Evolutionary conservation across 2,113 vertebrate genomes (phyloP), one percentile per base, ranked within the genome.

Genomic region (Gallinago jamesoni): DNA sequence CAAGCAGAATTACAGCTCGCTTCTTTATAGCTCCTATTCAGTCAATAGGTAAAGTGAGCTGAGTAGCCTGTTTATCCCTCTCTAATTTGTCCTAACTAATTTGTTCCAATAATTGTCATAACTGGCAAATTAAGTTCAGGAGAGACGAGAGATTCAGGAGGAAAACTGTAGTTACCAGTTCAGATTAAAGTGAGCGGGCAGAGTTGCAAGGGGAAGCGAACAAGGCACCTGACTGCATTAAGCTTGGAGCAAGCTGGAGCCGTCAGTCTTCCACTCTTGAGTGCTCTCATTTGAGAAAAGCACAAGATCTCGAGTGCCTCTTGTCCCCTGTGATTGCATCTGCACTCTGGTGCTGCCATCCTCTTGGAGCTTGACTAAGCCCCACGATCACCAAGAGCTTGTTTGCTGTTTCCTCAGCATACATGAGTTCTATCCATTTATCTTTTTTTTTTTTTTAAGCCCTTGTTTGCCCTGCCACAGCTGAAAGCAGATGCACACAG

Each of bases 291-390:
- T 87, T 82, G 94, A 92, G 81, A 75, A 72, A 87, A 96, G 90
- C 84, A 76, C 80, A 48, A 69, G 87, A 70, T 87, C 92, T 91
- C 19, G 89, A 97, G 90, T 93, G 89, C 92, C 90, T 96, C 92
- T 96, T 96, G 86, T 97, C 92, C 89, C 48, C 84, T 39, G 84
- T 85, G 95, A 96, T 85, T 96, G 83, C 92, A 95, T 84, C 95
- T 95, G 90, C 80, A 84, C 89, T 93, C 88, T 8, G 81, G 60
- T 8, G 3, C 86, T 93, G 84, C 96, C 77, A 66, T 82, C 70
- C 69, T 84, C 77, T 4, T 48, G 17, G 28, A 92, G 80, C 53
- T 3, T 90, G 84, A 59, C 94, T 93, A 12, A 94, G 33, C 48
- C 73, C 50, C 37, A 4, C 2, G 7, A 89, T 82, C 79, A 35